Base-by-base conservation (phyloP, 2,888 invertebrate genomes). In the Pseudolycoriella hygida region DNA sequence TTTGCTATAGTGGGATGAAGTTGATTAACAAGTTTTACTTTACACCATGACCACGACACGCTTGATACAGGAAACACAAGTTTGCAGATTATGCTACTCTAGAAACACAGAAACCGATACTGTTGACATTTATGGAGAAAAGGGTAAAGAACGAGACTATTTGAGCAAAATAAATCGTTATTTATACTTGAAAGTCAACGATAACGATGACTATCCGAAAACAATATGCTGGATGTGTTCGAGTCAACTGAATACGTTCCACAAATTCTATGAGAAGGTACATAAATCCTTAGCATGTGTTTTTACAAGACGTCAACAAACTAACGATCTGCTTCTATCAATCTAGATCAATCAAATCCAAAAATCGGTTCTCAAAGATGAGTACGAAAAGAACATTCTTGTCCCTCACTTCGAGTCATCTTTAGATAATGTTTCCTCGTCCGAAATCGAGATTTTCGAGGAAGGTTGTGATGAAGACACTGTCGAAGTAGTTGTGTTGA, bases 321-420 rank as follows among this genome's bases (percentile, higher is more conserved):
- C 11, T 4, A 4, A n/a, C 40, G 18, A 17, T 30, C 25, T 11
- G 17, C 17, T 34, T 18, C 30, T n/a, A n/a, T n/a, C n/a, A n/a
- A n/a, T n/a, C n/a, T n/a, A 47, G 44, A 44, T 48, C 17, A 46
- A 46, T 42, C 42, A 46, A 11, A 46, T 48, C 5, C 48, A 48
- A 42, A 43, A 42, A 25, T 15, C n/a, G 6, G 19, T 30, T 12
- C 42, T 48, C n/a, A 44, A 42, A n/a, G 17, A 12, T 10, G 30
- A 30, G 1, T 48, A 48, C 39, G 38, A 20, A n/a, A 11, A 11
- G 5, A 15, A 44, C 12, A 34, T 43, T 2, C 19, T 48, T 3
- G 17, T 11, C n/a, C 44, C 44, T 17, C 15, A 25, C 2, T 44
- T 38, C 17, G 30, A 37, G 17, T 4, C 18, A 34, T 2, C 5